Evolutionary conservation across 2,797 vertebrate species (phyloP), one percentile per base, ranked within the genome.

Genomic region (Adrianichthys oophorus): DNA sequence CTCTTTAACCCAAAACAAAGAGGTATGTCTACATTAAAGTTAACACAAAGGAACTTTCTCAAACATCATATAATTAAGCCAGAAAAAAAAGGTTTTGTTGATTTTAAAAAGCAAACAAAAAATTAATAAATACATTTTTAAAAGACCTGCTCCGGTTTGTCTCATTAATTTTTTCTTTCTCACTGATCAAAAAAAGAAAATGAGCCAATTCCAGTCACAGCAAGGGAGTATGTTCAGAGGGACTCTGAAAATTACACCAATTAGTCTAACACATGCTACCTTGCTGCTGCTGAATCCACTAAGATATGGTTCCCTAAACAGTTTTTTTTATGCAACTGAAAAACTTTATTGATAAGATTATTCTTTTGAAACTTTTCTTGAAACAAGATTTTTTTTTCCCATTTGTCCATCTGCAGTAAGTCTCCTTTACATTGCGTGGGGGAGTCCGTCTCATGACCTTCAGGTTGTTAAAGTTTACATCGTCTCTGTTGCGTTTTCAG

Each of bases 211-310:
- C 17, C 43, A 18, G 40, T 62, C 3, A 2, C 5, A 15, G 58
- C 48, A 26, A 41, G 26, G 32, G 18, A 5, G 24, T 5, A 26
- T 51, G 26, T 65, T 61, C 50, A 59, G n/a, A 65, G 45, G 17
- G 19, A 47, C 56, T 73, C 59, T 44, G 32, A 52, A 68, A 74
- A 72, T 72, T 15, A 56, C 45, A 59, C 61, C 62, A 79, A 74
- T 79, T 77, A 78, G 43, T 41, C 41, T 44, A 41, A 63, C 24
- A 32, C 14, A 26, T 47, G 5, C 1, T 14, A 16, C 32, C 50
- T 48, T 17, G 15, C 47, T 29, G 26, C 18, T 29, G 57, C n/a
- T n/a, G n/a, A n/a, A 65, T 70, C 18, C 29, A 32, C 26, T 32
- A 3, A 10, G 29, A 32, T 8, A 32, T 32, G 29, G 7, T 29